phyloP scores from a whole-genome alignment of 2,888 invertebrate genomes.

The Hecatera dysodea region DNA sequence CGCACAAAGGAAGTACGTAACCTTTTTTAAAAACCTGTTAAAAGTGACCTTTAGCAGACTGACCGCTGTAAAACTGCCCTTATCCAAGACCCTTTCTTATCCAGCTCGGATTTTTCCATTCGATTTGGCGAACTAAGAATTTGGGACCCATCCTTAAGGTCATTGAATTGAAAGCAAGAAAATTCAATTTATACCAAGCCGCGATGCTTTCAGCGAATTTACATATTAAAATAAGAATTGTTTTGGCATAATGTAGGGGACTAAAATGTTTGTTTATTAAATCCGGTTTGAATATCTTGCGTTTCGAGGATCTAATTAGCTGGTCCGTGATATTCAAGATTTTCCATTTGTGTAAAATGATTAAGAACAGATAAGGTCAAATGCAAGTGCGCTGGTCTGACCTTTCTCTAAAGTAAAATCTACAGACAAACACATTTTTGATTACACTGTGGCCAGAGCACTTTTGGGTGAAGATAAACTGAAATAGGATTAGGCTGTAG shows the following conservation, averaged over 20 bases:
- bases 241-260: slow-evolving; percentile 61
- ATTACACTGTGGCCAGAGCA: slow-evolving; percentile 11
- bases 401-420: background rate
- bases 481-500: slow-evolving; percentile 8
- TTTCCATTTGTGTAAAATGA: slow-evolving; percentile 16
- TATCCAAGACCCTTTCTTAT: slow-evolving; percentile 75
- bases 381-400: slow-evolving; percentile 4
- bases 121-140: slow-evolving; percentile 74
- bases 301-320: slow-evolving; percentile 40
- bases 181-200: slow-evolving; percentile 75
- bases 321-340: slow-evolving; percentile 32
- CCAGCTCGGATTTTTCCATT: slow-evolving; percentile 77
- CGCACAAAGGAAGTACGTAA: slow-evolving; percentile 67
- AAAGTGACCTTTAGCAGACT: slow-evolving; percentile 71
- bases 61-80: slow-evolving; percentile 73
- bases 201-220: slow-evolving; percentile 67
- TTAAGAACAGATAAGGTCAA: slow-evolving; percentile 14
- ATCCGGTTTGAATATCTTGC: slow-evolving; percentile 51
- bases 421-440: slow-evolving; percentile 10
- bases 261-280: slow-evolving; percentile 60
- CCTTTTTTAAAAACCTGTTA: slow-evolving; percentile 74
- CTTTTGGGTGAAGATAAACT: slow-evolving; percentile 22
- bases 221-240: slow-evolving; percentile 70
- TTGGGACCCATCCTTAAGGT: slow-evolving; percentile 71
- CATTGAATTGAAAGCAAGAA: slow-evolving; percentile 72